Percentiles rank a stretch among this genome's conserved stretches.
Evolutionary conservation across 2,888 invertebrate genomes (phyloP).

Genomic region (Bombylius discolor): DNA sequence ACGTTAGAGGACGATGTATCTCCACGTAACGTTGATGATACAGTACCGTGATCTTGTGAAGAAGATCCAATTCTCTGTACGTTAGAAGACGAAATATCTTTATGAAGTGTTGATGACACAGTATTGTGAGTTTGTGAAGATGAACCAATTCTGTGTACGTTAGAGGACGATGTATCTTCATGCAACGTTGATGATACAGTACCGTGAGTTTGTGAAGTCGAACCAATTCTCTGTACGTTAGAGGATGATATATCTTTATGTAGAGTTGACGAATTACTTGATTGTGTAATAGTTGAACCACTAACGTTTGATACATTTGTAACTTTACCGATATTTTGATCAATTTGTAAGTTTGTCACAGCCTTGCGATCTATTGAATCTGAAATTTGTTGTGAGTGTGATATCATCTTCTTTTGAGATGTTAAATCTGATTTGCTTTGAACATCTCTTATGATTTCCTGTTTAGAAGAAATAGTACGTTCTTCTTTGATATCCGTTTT

Average conservation of each 20-base stretch:
- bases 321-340: neutral
- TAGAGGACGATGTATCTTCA: neutral
- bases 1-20: neutral
- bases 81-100: neutral
- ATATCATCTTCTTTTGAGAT: neutral
- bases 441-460: slow-evolving; percentile 3
- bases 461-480: slow-evolving; percentile 4
- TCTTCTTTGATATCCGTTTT: neutral
- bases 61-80: too few species aligned
- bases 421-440: neutral
- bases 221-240: neutral
- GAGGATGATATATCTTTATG: neutral
- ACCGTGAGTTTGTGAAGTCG: too few species aligned
- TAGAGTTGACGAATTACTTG: neutral
- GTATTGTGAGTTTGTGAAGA: too few species aligned
- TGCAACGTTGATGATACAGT: too few species aligned
- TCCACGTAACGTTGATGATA: too few species aligned
- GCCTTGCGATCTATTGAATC: neutral
- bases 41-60: too few species aligned
- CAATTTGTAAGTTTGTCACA: neutral
- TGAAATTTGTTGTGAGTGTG: neutral
- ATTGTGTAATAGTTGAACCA: too few species aligned
- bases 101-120: too few species aligned
- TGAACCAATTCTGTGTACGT: too few species aligned
- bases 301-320: neutral